Evolutionary conservation across 2,888 invertebrate genomes (phyloP), one percentile per base, ranked within the genome.

Genomic region (Drosophila multiciliata): DNA sequence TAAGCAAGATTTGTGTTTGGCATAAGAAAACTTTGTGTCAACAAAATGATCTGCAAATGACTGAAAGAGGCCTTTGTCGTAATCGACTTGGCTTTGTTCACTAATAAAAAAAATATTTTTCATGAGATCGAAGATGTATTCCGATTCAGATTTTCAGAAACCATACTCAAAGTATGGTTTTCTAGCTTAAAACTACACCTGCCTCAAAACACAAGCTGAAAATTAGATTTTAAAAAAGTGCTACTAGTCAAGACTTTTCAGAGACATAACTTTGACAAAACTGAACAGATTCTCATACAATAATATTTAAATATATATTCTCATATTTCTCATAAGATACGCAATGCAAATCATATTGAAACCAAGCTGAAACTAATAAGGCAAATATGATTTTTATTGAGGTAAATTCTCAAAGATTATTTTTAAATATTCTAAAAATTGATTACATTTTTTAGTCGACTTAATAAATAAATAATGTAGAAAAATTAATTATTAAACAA

Each of bases 81-180:
- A 38, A 38, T 38, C 17, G 4, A 17, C 8, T 38, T 1, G 38
- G 9, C 0, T 17, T 17, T 3, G 3, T 8, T 0, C 9, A 1
- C 4, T 9, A 9, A 40, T n/a, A 35, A 35, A 0, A n/a, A 9
- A n/a, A 9, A n/a, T 40, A n/a, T 9, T 4, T 1, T n/a, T 4
- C 0, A 17, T 38, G 38, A 17, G 38, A 3, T 17, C 0, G 3
- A 3, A 0, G 38, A 38, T 38, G 0, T 17, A 17, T 38, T 23
- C 23, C 23, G 23, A 23, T 23, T 23, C 2, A 3, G 38, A 17
- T 38, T 17, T 38, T 17, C 38, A 8, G 7, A 42, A 20, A 7
- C 20, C 12, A n/a, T n/a, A n/a, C n/a, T n/a, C n/a, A n/a, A n/a
- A 20, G 20, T 6, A 7, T 12, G 3, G 3, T 8, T 20, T 45